Evolutionary conservation across 1,140 invertebrate genomes (phyloP), one percentile per base, ranked within the genome.

Genomic region (Drosophila nigrodunni): DNA sequence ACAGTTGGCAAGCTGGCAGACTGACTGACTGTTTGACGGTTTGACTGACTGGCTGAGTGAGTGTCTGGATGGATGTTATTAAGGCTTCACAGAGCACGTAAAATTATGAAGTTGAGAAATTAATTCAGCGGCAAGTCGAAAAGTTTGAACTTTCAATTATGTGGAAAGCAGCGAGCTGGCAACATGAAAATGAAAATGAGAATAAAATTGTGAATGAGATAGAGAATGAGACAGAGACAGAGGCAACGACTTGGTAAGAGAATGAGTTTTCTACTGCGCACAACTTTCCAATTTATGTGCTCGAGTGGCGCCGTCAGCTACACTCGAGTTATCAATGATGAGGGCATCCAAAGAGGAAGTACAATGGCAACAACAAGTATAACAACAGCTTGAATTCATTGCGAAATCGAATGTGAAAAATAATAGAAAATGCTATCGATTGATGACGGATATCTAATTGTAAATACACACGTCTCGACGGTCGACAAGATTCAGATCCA

Each of bases 101-200:
- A 87, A 87, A 87, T 88, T 87, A 87, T 87, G 83, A 87, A 87
- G 83, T 88, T 87, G 85, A 88, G 82, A 87, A 88, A 87, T 87
- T 87, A 87, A 87, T 87, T 87, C 82, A 87, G 83, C 83, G 80
- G 83, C 83, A 87, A 80, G 83, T 69, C 77, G 76, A 82, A 86
- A 88, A 87, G 76, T 87, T 87, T 88, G 80, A 87, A 80, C 83
- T 87, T 87, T 87, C 83, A 88, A 87, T 87, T 87, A 87, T 88
- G 77, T 80, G 83, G 67, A 80, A 83, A 76, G 65, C 62, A 71
- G 69, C 60, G 50, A 61, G 59, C 70, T 60, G 52, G 68, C 71
- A 74, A 79, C 80, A 68, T 78, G 74, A 77, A 67, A 79, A 77
- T 66, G 66, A 78, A 58, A 69, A 77, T 62, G 68, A 76, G 73